A percentile compares a stretch with the other conserved stretches of the same genome.
These are phyloP conservation scores for Apistogramma diplotaenia DNA, from an alignment of 2,113 vertebrate genomes.

Conservation along the genomic window DNA sequence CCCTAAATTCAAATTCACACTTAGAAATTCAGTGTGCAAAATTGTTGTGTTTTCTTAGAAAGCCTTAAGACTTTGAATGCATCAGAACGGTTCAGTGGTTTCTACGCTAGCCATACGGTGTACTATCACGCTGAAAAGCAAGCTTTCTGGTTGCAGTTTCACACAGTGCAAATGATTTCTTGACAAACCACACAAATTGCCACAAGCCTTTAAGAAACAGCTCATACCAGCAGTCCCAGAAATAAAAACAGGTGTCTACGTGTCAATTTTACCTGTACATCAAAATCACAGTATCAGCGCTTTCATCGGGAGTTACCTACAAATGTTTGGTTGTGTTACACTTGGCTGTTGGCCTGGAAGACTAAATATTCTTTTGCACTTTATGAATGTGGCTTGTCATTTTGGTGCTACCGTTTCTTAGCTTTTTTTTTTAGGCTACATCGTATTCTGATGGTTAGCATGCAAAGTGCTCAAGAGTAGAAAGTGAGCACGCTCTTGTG, in stretches of 20 bases:
- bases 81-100: not conserved
- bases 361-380: not conserved
- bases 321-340: not conserved
- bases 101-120: not conserved
- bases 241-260: not conserved
- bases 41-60: not conserved
- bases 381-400: not conserved
- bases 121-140: not conserved
- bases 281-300: not conserved
- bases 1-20: not conserved
- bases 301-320: not conserved
- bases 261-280: not conserved
- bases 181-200: not conserved
- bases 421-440: not conserved
- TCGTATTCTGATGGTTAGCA: not conserved
- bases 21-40: not conserved
- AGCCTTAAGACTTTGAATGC: not conserved
- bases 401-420: not conserved
- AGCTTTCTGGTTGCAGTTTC: not conserved
- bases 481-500: conserved; percentile 98
- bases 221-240: not conserved
- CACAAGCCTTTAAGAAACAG: not conserved
- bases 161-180: not conserved
- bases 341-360: not conserved
- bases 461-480: conserved; percentile 84